A percentile compares a stretch with the other conserved stretches of the same genome.
phyloP scores from a whole-genome alignment of 2,797 vertebrate genomes.

The Sebastes variabilis region DNA sequence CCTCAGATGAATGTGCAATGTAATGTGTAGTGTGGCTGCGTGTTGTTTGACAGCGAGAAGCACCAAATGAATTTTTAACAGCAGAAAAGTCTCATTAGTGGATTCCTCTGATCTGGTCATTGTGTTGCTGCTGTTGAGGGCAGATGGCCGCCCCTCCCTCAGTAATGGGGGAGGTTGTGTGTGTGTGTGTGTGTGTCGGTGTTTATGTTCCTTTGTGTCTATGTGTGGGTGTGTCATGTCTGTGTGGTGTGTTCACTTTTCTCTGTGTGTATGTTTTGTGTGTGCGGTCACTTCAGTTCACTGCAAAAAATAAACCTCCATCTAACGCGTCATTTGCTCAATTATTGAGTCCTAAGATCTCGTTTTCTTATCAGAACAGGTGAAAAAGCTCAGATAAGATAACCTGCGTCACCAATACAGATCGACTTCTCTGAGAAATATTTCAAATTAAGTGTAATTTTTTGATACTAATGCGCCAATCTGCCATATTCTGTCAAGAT shows the following conservation, averaged over 20 bases:
- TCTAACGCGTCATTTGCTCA: background rate
- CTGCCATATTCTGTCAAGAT: background rate
- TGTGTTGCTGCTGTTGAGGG: constrained; percentile 64
- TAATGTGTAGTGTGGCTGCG: background rate
- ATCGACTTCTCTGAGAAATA: background rate
- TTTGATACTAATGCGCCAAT: background rate
- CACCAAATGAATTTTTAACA: constrained; percentile 52
- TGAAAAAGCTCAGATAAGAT: background rate
- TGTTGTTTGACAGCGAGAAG: constrained; percentile 41
- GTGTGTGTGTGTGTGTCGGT: constrained; percentile 16
- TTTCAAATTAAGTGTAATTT: constrained; percentile 1
- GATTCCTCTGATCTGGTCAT: constrained; percentile 68
- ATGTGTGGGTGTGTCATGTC: constrained; percentile 16
- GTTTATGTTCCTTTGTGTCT: constrained; percentile 35
- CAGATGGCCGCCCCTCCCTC: constrained; percentile 77
- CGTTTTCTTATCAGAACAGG: background rate
- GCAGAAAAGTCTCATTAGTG: constrained; percentile 63
- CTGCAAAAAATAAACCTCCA: background rate
- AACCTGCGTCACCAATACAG: background rate
- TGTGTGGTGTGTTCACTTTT: background rate
- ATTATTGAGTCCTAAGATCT: background rate
- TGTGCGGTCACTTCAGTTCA: background rate
- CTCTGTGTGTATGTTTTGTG: background rate
- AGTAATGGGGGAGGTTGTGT: constrained; percentile 50
- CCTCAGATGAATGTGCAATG: constrained; percentile 8